A percentile compares a stretch with the other conserved stretches of the same genome.
These are phyloP conservation scores for Sinonovacula constricta DNA, from an alignment of 1,140 invertebrate genomes.

Conservation along the genomic window DNA sequence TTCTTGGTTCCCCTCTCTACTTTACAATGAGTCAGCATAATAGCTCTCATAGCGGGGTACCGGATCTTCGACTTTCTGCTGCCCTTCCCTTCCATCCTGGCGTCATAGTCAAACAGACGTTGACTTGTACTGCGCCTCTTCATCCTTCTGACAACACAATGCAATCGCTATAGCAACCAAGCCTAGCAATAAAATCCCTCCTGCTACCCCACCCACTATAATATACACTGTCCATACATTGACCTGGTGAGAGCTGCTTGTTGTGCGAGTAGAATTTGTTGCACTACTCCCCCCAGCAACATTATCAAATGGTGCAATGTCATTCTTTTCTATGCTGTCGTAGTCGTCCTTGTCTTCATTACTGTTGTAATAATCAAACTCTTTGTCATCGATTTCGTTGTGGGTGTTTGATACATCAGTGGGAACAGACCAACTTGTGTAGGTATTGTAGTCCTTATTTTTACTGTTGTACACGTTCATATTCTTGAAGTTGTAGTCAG, in stretches of 20 bases:
- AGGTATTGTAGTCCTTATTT: slow-evolving; percentile 13
- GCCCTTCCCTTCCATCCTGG: slow-evolving; percentile 37
- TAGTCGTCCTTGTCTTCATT: not conserved
- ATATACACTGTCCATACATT: slow-evolving; percentile 55
- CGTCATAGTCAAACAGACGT: slow-evolving; percentile 57
- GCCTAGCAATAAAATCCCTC: slow-evolving; percentile 50
- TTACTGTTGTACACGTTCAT: not conserved
- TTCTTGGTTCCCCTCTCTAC: no score
- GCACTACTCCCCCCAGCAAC: no score
- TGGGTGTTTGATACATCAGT: not conserved
- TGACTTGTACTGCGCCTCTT: slow-evolving; percentile 52
- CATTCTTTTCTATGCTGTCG: not conserved
- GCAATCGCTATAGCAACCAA: slow-evolving; percentile 54
- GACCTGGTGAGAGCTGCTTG: no score
- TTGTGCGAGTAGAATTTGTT: no score
- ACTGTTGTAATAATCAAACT: slow-evolving; percentile 1
- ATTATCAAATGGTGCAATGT: no score
- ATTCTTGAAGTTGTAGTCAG: no score
- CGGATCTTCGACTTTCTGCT: slow-evolving; percentile 27
- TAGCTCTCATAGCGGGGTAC: slow-evolving; percentile 28
- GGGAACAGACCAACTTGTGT: slow-evolving; percentile 23
- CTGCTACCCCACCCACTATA: slow-evolving; percentile 53
- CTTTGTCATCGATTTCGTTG: not conserved
- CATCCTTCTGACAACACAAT: slow-evolving; percentile 50
- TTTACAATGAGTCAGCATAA: slow-evolving; percentile 25